phyloP scores from a whole-genome alignment of 2,797 vertebrate species.

The Pipistrellus kuhlii region DNA sequence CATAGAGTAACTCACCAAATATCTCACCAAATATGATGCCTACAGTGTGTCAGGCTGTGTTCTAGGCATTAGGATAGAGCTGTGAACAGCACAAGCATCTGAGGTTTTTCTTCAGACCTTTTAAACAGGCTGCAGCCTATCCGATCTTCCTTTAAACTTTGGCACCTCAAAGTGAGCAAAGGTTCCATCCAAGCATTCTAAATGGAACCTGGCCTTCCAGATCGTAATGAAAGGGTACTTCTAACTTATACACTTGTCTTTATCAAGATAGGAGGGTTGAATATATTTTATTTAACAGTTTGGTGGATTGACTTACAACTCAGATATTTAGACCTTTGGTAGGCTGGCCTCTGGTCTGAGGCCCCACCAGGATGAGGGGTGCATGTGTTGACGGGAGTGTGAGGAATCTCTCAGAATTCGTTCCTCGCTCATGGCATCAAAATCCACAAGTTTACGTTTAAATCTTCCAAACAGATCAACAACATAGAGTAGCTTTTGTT shows the following conservation, averaged over 20 bases:
- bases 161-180: neutral
- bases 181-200: neutral
- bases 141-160: neutral
- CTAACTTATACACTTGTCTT: neutral
- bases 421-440: neutral
- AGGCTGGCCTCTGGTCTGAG: neutral
- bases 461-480: neutral
- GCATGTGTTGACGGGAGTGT: neutral
- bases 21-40: neutral
- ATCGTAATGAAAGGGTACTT: neutral
- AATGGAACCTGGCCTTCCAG: neutral
- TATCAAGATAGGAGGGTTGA: neutral
- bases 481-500: neutral
- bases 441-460: neutral
- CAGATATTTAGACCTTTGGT: neutral
- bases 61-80: neutral
- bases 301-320: neutral
- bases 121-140: neutral
- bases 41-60: neutral
- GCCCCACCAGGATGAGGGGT: neutral
- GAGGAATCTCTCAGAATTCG: neutral
- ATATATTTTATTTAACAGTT: neutral
- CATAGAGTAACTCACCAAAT: neutral
- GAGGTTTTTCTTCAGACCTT: neutral
- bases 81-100: neutral